A percentile compares a stretch with the other conserved stretches of the same genome.
Evolutionary conservation across 2,888 invertebrate species (phyloP).

Genomic region (Eulithis prunata): DNA sequence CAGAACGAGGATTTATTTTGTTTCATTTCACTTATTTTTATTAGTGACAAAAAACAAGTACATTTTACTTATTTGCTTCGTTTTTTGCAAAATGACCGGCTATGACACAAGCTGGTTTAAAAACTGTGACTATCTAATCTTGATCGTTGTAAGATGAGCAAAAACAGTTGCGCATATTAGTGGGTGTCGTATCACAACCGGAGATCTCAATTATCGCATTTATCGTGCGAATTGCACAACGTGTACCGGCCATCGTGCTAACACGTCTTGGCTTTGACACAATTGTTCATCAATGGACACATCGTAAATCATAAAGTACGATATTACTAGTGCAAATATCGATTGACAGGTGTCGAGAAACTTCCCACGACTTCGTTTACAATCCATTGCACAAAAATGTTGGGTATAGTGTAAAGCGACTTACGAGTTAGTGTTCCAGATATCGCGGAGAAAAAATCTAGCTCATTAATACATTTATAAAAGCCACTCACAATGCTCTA

Average conservation of each 20-base stretch:
- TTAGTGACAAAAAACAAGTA: no score
- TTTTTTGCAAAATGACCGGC: background rate
- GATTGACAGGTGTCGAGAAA: background rate
- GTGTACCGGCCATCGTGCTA: conserved; percentile 61
- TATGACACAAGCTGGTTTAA: conserved; percentile 8
- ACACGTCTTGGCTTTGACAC: conserved; percentile 81
- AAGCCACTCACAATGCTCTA: background rate
- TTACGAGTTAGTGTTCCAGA: no score
- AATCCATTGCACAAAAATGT: background rate
- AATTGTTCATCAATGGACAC: conserved; percentile 71
- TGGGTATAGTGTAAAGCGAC: no score
- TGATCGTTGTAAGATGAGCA: conserved; percentile 33
- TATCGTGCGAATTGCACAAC: conserved; percentile 70
- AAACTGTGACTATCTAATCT: conserved; percentile 19
- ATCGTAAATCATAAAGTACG: conserved; percentile 46
- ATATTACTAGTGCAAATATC: conserved; percentile 32
- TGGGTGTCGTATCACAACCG: conserved; percentile 36
- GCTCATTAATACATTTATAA: background rate
- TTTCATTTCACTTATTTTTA: no score
- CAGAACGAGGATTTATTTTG: no score
- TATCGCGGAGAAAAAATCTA: background rate
- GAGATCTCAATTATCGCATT: conserved; percentile 57
- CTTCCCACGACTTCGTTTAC: background rate
- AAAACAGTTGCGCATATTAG: conserved; percentile 40
- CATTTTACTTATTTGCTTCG: no score